phyloP scores from a whole-genome alignment of 37 sponge, comb jelly and placozoan genomes.

The Hexactinellida sp. region DNA sequence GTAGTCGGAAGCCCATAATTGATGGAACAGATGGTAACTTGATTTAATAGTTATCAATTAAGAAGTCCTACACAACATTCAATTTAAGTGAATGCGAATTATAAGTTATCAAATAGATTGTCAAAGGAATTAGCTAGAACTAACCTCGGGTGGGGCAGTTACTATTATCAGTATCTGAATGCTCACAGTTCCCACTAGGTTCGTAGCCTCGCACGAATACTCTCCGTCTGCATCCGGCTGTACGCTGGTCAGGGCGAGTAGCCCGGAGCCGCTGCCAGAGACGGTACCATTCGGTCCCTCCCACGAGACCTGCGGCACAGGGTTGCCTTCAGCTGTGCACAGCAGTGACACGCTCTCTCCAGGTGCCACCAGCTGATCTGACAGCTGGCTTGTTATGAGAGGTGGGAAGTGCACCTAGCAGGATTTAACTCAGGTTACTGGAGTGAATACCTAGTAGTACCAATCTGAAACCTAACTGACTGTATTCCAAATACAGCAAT shows the following conservation, averaged over 20 bases:
- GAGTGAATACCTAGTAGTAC: background rate
- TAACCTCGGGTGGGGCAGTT: background rate
- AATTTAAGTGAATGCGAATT: too few relatives aligned
- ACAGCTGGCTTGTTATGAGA: background rate
- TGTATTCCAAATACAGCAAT: background rate
- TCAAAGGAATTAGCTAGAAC: too few relatives aligned
- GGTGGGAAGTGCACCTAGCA: background rate
- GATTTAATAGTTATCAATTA: too few relatives aligned
- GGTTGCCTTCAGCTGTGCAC: background rate
- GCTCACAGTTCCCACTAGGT: background rate
- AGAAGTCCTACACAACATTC: too few relatives aligned
- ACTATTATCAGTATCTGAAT: background rate
- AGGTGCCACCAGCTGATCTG: constrained; percentile 13
- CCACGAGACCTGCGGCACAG: background rate
- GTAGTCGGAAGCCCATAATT: too few relatives aligned
- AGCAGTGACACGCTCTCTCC: background rate
- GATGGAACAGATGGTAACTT: too few relatives aligned
- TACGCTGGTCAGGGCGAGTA: background rate
- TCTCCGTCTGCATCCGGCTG: background rate
- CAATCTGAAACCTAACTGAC: background rate
- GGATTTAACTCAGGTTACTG: background rate
- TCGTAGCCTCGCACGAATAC: background rate
- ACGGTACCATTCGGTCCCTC: background rate
- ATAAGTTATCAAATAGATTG: too few relatives aligned
- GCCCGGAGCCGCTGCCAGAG: background rate